phyloP scores from a whole-genome alignment of 1,140 invertebrate genomes.

The Pomacea maculata region DNA sequence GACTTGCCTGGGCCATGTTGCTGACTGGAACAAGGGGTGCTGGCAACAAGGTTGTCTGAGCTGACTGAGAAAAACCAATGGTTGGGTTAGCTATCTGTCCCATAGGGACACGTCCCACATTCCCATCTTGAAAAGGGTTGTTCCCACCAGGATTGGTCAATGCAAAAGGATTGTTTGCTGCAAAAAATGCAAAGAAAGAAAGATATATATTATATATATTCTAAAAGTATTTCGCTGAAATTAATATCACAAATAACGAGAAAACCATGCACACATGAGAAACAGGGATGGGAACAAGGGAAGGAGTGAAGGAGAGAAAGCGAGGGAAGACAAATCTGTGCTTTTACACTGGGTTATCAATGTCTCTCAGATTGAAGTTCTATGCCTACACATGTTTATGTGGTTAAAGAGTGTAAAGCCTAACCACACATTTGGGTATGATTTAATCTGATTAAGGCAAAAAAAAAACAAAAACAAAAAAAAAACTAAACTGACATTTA shows the following conservation, averaged over 20 bases:
- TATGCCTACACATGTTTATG: not conserved
- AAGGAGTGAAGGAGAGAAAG: not conserved
- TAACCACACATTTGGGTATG: too few relatives aligned
- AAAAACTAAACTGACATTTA: not conserved
- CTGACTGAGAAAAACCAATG: constrained; percentile 44
- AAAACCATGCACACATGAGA: constrained; percentile 1
- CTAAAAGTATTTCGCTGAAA: constrained; percentile 19
- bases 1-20: constrained; percentile 28
- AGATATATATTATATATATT: constrained; percentile 3
- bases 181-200: constrained; percentile 6
- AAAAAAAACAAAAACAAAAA: not conserved
- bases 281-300: not conserved
- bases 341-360: not conserved
- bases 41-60: constrained; percentile 36
- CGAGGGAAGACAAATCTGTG: not conserved
- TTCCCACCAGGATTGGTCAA: constrained; percentile 31
- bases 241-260: not conserved
- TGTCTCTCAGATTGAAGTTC: not conserved
- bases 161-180: constrained; percentile 48
- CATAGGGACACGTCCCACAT: constrained; percentile 42
- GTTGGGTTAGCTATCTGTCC: constrained; percentile 38
- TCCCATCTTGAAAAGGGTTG: constrained; percentile 48
- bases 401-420: too few relatives aligned
- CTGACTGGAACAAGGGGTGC: constrained; percentile 43
- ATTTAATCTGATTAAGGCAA: not conserved